Base-by-base conservation (phyloP, 2,888 invertebrate species). In the Mactromeris polynyma region DNA sequence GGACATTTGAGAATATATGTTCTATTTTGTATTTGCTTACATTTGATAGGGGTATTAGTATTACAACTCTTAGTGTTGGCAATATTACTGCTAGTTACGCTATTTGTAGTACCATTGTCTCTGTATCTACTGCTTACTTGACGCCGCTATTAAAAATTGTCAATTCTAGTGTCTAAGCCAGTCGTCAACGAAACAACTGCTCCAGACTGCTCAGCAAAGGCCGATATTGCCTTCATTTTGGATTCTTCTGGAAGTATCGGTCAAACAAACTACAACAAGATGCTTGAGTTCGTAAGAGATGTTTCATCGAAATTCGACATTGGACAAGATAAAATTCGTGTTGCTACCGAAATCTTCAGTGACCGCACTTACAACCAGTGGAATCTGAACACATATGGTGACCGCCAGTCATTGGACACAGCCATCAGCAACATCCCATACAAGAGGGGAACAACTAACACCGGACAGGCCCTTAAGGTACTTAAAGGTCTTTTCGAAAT, bases 241-340 rank as follows among this genome's bases (percentile, higher is more conserved):
- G 96, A 96, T 91, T 94, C 95, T 4, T 95, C 95, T n/a, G 95
- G 95, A 80, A 95, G 95, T 88, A 94, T 95, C 77, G 95, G 95
- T 9, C 87, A 90, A 81, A 86, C 93, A 64, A 94, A 95, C 84
- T 95, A 94, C 92, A 90, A 94, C 36, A 93, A 94, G 69, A 94
- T 96, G 87, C 90, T 94, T 33, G 81, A 87, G 11, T 96, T 96
- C 85, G 94, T 96, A 81, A 94, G 95, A 89, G 91, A 92, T 36
- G 85, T 95, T 80, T 90, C 94, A 4, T 91, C 92, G 26, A 93
- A 95, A 83, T 93, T 96, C 82, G 93, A 95, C 86, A 87, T 95
- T 38, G 94, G 94, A n/a, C 83, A 90, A 14, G 88, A 94, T 89
- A 94, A 94, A 77, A 93, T 95, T 84, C 93, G 94, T 11, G 90